Base-by-base conservation (phyloP, 2,888 invertebrate genomes). In the Norana najaformis region DNA sequence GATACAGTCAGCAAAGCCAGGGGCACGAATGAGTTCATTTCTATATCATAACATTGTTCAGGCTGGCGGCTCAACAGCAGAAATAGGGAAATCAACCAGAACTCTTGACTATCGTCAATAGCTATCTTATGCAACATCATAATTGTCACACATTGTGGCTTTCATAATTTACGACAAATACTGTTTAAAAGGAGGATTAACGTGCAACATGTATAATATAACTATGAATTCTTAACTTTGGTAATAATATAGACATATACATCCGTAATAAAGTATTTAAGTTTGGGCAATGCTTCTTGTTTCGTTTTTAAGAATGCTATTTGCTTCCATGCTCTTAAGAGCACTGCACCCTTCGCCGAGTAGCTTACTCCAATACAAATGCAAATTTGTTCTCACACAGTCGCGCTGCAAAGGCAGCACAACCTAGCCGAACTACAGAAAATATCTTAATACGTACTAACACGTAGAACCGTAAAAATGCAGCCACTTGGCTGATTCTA, bases 1-100 rank as follows among this genome's bases (percentile, higher is more conserved):
- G 36, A 83, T 92, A 30, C 88, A 90, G 35, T 88, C 91, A 37
- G 92, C 90, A 20, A 88, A 53, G 69, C 83, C 83, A 34, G 89
- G 89, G 30, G 88, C 39, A 8, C 41, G 47, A 39, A 39, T 20
- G n/a, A 88, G 88, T 34, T 85, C 85, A 35, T 20, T 85, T 37
- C 85, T 85, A 18, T 85, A 85, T 37, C 88, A 88, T 34, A 88
- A 88, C 30, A 88, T 39, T 88, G 39, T 47, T 88, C 47, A 20
- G 23, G 34, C 38, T 20, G 34, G 88, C 36, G 39, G 39, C 4
- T 41, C 41, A 35, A 23, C 6, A n/a, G 37, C 47, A 20, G 39
- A 41, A 5, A 88, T 88, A 4, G 38, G 88, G 23, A 38, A 35
- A 37, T 36, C 88, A 36, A 88, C 85, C 36, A 36, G 34, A n/a